Base-by-base conservation (phyloP, 2,888 invertebrate genomes). In the Willowsia nigromaculata region DNA sequence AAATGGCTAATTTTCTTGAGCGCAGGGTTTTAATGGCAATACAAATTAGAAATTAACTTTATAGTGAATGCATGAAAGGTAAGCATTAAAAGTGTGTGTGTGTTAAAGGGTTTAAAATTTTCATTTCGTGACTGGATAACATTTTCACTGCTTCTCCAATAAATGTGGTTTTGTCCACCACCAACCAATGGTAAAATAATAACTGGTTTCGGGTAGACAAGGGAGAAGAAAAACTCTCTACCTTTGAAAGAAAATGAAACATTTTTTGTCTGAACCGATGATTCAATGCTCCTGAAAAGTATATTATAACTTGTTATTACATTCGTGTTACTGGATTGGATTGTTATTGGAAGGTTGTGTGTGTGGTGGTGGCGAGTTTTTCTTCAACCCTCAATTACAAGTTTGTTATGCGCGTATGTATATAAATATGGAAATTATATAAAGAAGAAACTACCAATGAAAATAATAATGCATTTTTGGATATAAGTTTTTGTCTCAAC, bases 101-200 rank as follows among this genome's bases (percentile, higher is more conserved):
- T 27, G 30, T 47, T 76, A 27, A 43, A 27, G 22, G 74, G 25
- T 27, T 27, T 13, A 47, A 50, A 37, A 62, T 37, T 78, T 78
- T 85, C 78, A 78, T 85, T 85, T 78, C 85, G 85, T 85, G 85
- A 85, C 85, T 85, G 85, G 85, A 85, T 85, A 85, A 85, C 85
- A 85, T 85, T 85, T 85, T 65, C 76, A 30, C 53, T 53, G 27
- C 59, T 59, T 59, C 47, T 76, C 78, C 27, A 71, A 43, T 59
- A 65, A 65, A 18, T 78, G 53, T n/a, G 47, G 47, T 78, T 78
- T 50, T 33, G n/a, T n/a, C 33, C 6, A 30, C 53, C 40, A 25
- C 85, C 85, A 76, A 65, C 62, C 85, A 76, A 76, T 78, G 18
- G 65, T 65, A 33, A 78, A 62, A 78, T 85, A 85, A 85, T 85